Conservation (phyloP, 2,113 vertebrate species). For the Chaetura pelagica region DNA sequence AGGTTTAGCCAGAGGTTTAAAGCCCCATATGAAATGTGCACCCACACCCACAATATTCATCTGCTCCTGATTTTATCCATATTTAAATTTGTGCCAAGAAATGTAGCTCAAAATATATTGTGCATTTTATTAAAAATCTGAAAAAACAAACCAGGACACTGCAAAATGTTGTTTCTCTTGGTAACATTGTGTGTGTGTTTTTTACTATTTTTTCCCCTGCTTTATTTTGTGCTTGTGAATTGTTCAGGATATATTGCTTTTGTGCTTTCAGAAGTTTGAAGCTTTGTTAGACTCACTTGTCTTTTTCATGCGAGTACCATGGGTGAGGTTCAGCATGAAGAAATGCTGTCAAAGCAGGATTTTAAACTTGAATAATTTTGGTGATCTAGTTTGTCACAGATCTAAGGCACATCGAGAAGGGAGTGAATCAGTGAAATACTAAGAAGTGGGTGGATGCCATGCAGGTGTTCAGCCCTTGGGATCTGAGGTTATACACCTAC, state of each 20-base stretch:
- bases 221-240: neutral
- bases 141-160: neutral
- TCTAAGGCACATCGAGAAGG: neutral
- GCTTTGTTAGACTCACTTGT: neutral
- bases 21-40: neutral
- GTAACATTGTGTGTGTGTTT: neutral
- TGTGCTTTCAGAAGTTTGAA: neutral
- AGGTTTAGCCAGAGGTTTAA: neutral
- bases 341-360: neutral
- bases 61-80: neutral
- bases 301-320: neutral
- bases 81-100: neutral
- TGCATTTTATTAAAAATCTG: neutral
- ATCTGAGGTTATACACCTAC: neutral
- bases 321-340: neutral
- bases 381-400: neutral
- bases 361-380: neutral
- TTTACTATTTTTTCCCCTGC: neutral
- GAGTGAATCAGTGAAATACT: neutral
- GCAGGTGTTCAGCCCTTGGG: neutral
- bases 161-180: neutral
- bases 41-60: accelerated
- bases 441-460: neutral
- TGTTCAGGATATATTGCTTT: neutral
- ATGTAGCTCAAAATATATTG: neutral